Evolutionary conservation across 2,113 vertebrate genomes (phyloP).

Genomic region (Triplophysa rosa): DNA sequence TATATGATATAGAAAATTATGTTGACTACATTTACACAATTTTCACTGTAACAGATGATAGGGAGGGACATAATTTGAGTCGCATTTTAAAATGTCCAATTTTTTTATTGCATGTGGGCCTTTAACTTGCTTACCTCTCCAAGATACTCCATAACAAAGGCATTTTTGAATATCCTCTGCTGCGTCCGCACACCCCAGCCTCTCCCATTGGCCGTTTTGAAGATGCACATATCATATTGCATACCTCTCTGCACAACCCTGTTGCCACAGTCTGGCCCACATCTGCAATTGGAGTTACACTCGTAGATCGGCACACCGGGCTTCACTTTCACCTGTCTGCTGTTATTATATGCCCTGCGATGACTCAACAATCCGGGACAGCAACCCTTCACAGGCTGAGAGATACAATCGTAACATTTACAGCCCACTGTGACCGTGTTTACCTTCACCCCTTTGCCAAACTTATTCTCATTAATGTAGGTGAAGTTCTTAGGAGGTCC

Average conservation of each 20-base stretch:
- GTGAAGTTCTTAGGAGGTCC: conserved; percentile 83
- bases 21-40: too few relatives aligned
- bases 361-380: conserved; percentile 82
- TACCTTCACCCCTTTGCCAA: conserved; percentile 79
- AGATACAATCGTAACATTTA: conserved; percentile 82
- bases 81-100: too few relatives aligned
- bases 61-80: too few relatives aligned
- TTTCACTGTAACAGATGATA: too few relatives aligned
- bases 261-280: conserved; percentile 83
- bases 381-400: conserved; percentile 76
- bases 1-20: too few relatives aligned
- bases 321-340: conserved; percentile 80
- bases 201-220: conserved; percentile 83
- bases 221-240: conserved; percentile 88
- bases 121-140: conserved; percentile 81
- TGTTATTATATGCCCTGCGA: conserved; percentile 84
- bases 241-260: conserved; percentile 90
- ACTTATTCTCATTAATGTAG: conserved; percentile 87
- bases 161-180: conserved; percentile 86
- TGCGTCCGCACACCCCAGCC: conserved; percentile 90
- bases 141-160: conserved; percentile 94
- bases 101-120: too few relatives aligned
- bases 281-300: conserved; percentile 85
- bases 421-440: conserved; percentile 82
- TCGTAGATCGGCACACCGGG: conserved; percentile 89